Evolutionary conservation across 1,140 invertebrate genomes (phyloP), one percentile per base, ranked within the genome.

Genomic region (Bombus impatiens): DNA sequence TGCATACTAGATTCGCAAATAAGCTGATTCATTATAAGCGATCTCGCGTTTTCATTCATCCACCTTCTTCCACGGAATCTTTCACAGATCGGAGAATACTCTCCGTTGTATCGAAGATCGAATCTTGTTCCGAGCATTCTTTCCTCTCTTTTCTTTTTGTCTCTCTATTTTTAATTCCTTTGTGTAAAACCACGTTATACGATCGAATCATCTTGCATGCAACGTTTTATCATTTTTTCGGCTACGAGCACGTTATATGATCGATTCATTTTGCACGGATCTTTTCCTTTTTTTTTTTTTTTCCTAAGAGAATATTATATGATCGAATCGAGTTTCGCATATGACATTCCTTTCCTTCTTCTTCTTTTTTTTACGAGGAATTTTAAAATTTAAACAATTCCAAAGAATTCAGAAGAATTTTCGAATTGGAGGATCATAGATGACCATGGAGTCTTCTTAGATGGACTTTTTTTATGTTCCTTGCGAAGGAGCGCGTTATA

Each of bases 1-100:
- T 89, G 84, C 84, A 89, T 89, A 87, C 87, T 89, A 89, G 88
- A 89, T 65, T 86, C 87, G 74, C 82, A 78, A 89, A 89, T 84
- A 86, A 68, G 88, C 88, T 89, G 88, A 89, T 89, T 89, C 88
- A 89, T 89, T 88, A 82, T 88, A 67, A 88, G 44, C 79, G 71
- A 77, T 79, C 59, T 42, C 68, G 78, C 67, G 65, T 88, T 84
- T 88, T 82, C 87, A 88, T 88, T 86, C 87, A 82, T 88, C 80
- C 78, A 82, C 75, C 78, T 53, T 53, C 79, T 82, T 86, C 32
- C 65, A 32, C 40, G 59, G 25, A 25, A 53, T 53, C 84, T 82
- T 86, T 40, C 65, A 32, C 40, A 35, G 25, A 25, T 57, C 8
- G 13, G 6, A 28, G 13, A 22, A 42, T 3, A 22, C 15, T 18